Conservation (phyloP, 2,113 vertebrate genomes). For the Etia nguti region DNA sequence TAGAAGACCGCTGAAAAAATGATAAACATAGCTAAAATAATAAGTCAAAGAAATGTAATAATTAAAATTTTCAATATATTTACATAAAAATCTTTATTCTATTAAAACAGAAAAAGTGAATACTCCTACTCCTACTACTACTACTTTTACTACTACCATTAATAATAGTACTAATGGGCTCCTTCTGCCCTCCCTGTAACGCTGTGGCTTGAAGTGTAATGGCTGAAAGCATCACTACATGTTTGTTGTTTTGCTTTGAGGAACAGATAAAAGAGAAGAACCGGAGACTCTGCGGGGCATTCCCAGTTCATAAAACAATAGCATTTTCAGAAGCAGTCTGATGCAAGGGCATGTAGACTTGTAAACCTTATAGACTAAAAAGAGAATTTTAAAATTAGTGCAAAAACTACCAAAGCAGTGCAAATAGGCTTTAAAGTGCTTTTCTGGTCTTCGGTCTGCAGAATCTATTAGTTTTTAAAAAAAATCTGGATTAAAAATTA, state of each 20-base stretch:
- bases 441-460: background rate
- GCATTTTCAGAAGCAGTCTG: background rate
- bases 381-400: background rate
- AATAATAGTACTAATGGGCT: background rate
- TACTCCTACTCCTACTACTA: background rate
- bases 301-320: background rate
- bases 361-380: background rate
- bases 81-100: background rate
- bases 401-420: background rate
- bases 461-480: background rate
- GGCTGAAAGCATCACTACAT: background rate
- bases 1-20: background rate
- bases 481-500: rapidly evolving
- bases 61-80: background rate
- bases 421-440: background rate
- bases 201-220: background rate
- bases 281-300: background rate
- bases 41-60: background rate
- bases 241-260: background rate
- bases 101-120: background rate
- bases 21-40: background rate
- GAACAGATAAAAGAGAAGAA: background rate
- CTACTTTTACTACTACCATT: background rate
- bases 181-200: background rate
- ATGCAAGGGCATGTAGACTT: background rate